Evolutionary conservation across 2,797 vertebrate genomes (phyloP).

Genomic region (Apodemus agrarius): DNA sequence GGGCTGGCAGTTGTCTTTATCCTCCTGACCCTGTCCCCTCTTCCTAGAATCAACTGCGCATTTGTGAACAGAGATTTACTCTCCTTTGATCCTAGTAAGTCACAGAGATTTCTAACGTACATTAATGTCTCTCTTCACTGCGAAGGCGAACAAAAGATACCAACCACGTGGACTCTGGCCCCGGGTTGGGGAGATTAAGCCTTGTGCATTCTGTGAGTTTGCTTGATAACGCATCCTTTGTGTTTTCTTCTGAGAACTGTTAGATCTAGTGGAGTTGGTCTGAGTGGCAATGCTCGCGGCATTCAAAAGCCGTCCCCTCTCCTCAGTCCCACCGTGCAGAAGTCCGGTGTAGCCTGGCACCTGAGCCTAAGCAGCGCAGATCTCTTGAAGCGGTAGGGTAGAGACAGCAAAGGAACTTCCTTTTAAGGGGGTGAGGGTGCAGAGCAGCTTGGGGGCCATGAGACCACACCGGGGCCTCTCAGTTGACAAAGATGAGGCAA

Average conservation of each 20-base stretch:
- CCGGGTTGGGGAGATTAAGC: not conserved
- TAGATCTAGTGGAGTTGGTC: not conserved
- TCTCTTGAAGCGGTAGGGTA: not conserved
- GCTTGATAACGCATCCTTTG: not conserved
- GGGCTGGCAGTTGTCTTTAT: not conserved
- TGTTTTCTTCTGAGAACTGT: not conserved
- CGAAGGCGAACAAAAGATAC: not conserved
- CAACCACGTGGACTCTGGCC: not conserved
- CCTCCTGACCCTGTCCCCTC: not conserved
- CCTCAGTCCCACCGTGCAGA: not conserved
- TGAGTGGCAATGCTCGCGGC: no score
- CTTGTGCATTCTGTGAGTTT: not conserved
- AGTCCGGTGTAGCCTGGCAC: not conserved
- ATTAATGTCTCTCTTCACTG: not conserved
- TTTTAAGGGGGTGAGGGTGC: not conserved
- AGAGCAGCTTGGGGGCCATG: not conserved
- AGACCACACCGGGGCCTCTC: not conserved
- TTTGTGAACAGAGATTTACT: not conserved
- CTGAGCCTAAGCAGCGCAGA: not conserved
- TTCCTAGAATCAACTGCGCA: not conserved
- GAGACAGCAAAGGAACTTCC: not conserved
- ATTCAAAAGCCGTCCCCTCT: not conserved
- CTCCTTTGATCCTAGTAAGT: not conserved
- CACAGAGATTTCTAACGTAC: not conserved
- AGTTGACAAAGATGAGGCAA: not conserved